phyloP scores from a whole-genome alignment of 2,888 invertebrate genomes.

The Onthophagus sagittarius region DNA sequence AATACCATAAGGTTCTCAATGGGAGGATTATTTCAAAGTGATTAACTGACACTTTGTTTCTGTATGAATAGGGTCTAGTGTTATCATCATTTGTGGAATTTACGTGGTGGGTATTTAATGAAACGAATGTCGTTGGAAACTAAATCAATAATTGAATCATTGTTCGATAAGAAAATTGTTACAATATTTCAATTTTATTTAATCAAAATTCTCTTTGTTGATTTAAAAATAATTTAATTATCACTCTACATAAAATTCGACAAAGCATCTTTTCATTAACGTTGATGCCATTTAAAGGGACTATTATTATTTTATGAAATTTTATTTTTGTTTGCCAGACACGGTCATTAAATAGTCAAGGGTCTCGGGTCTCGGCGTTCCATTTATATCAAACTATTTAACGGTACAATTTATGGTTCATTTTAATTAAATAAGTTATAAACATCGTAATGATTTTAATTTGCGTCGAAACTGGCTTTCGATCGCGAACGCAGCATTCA shows the following conservation, averaged over 20 bases:
- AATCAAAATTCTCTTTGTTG: too few relatives aligned
- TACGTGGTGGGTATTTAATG: neutral
- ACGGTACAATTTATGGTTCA: slow-evolving; percentile 1
- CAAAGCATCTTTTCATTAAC: neutral
- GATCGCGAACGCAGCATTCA: neutral
- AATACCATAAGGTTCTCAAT: neutral
- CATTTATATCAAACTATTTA: slow-evolving; percentile 11
- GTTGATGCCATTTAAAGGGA: neutral
- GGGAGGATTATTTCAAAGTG: neutral
- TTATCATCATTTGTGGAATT: neutral
- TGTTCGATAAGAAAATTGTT: neutral
- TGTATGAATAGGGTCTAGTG: neutral
- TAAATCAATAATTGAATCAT: neutral
- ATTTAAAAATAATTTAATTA: too few relatives aligned
- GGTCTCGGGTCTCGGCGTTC: neutral
- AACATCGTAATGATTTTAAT: neutral
- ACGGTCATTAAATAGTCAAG: neutral
- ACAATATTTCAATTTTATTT: too few relatives aligned
- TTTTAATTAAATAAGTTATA: slow-evolving; percentile 13
- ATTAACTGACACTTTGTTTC: neutral
- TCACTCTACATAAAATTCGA: too few relatives aligned
- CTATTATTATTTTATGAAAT: neutral
- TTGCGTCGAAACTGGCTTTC: neutral
- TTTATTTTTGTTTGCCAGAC: neutral
- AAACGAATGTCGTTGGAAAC: neutral